A percentile compares a stretch with the other conserved stretches of the same genome.
These are phyloP conservation scores for Pangasius sanitwongsei DNA, from an alignment of 2,797 vertebrate species.

Conservation along the genomic window DNA sequence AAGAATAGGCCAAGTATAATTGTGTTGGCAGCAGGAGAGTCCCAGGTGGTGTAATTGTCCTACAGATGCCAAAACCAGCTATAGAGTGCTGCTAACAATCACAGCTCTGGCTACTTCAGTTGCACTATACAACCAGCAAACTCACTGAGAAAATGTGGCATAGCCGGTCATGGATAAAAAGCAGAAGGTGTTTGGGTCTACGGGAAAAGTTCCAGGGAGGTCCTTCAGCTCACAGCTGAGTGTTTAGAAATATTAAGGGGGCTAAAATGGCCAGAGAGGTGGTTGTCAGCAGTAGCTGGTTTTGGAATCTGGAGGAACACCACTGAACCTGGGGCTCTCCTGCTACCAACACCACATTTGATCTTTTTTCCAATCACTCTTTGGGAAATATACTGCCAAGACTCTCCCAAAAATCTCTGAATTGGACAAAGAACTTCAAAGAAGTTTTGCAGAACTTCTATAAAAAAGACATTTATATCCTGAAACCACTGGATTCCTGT, in stretches of 20 bases:
- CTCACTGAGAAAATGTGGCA: slow-evolving; percentile 25
- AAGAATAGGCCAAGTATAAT: slow-evolving; percentile 51
- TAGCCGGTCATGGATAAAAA: slow-evolving; percentile 37
- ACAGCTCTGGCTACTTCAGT: slow-evolving; percentile 52
- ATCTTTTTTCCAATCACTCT: slow-evolving; percentile 41
- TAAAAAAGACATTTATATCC: not conserved
- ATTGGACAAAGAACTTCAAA: not conserved
- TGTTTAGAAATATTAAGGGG: not conserved
- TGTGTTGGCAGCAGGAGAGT: slow-evolving; percentile 43
- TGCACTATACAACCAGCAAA: slow-evolving; percentile 56
- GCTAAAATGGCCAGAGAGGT: slow-evolving; percentile 30
- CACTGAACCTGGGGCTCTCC: slow-evolving; percentile 60
- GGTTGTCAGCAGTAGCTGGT: slow-evolving; percentile 51
- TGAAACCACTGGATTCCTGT: not conserved
- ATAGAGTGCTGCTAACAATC: slow-evolving; percentile 45
- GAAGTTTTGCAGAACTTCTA: not conserved
- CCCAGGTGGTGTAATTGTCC: slow-evolving; percentile 62
- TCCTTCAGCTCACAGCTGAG: not conserved
- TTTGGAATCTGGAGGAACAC: slow-evolving; percentile 56
- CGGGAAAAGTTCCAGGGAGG: slow-evolving; percentile 1
- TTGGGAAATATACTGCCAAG: not conserved
- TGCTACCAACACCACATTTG: slow-evolving; percentile 45
- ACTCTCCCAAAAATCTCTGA: not conserved
- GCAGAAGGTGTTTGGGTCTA: slow-evolving; percentile 62
- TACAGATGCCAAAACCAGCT: slow-evolving; percentile 58